Evolutionary conservation across 2,797 vertebrate species (phyloP).

Genomic region (Sciurus vulgaris): DNA sequence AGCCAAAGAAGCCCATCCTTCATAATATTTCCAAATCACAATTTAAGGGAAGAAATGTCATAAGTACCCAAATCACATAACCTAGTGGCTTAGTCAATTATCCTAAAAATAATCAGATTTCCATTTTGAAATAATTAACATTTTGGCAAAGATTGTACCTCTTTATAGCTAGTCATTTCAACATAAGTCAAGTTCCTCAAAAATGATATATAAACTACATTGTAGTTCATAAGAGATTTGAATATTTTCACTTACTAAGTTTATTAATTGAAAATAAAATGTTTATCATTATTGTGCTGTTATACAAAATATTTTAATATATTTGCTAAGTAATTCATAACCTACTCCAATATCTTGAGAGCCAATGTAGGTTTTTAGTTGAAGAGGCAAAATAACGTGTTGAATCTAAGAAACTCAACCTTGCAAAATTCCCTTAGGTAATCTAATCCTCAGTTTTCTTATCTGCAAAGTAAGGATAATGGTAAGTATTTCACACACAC

Average conservation of each 20-base stretch:
- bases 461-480: background rate
- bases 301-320: background rate
- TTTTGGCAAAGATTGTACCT: slow-evolving; percentile 54
- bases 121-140: slow-evolving; percentile 79
- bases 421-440: background rate
- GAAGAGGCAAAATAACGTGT: background rate
- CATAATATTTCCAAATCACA: slow-evolving; percentile 54
- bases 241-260: slow-evolving; percentile 38
- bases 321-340: background rate
- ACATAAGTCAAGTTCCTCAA: slow-evolving; percentile 41
- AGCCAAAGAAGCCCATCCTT: slow-evolving; percentile 66
- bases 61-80: slow-evolving; percentile 71
- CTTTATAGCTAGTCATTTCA: slow-evolving; percentile 62
- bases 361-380: background rate
- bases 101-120: slow-evolving; percentile 70
- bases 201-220: slow-evolving; percentile 45
- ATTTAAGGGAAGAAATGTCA: slow-evolving; percentile 77
- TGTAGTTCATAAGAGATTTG: slow-evolving; percentile 24
- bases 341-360: background rate
- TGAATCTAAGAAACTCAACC: background rate
- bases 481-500: background rate
- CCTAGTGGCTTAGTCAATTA: slow-evolving; percentile 76
- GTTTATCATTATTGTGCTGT: background rate
- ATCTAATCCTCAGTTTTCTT: background rate
- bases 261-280: slow-evolving; percentile 53